Evolutionary conservation across 1,140 invertebrate genomes (phyloP).

Genomic region (Metaphire vulgaris): DNA sequence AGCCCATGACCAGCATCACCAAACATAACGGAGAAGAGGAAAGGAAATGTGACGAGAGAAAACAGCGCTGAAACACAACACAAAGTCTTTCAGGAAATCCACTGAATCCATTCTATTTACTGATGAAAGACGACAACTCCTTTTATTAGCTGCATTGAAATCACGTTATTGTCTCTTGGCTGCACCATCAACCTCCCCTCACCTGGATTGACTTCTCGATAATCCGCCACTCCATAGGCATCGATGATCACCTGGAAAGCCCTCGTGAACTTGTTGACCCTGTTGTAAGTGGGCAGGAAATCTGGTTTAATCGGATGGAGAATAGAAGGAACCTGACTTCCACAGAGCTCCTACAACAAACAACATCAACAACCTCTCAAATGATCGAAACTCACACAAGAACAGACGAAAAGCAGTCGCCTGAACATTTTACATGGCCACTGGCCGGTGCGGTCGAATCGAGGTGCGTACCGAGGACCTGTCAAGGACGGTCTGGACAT

Average conservation of each 20-base stretch:
- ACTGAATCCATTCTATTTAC: background rate
- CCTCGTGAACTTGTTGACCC: constrained; percentile 89
- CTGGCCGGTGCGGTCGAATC: background rate
- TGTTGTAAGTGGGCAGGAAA: constrained; percentile 86
- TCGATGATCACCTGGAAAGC: constrained; percentile 95
- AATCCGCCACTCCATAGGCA: constrained; percentile 88
- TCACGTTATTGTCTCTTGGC: background rate
- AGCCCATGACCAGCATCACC: constrained; percentile 88
- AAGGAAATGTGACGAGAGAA: constrained; percentile 94
- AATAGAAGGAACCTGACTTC: constrained; percentile 89
- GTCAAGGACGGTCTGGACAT: constrained; percentile 74
- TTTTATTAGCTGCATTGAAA: background rate
- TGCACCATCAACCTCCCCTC: too few relatives aligned
- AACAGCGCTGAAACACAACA: constrained; percentile 62
- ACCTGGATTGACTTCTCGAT: constrained; percentile 85
- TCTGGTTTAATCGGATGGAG: constrained; percentile 83
- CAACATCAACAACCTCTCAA: background rate
- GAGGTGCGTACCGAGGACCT: constrained; percentile 63
- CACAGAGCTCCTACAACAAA: constrained; percentile 59
- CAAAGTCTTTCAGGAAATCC: background rate
- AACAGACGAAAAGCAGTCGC: background rate
- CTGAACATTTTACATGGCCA: background rate
- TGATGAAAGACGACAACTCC: background rate
- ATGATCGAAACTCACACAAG: background rate
- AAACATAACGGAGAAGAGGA: constrained; percentile 97